These are phyloP conservation scores for Chrysogorgia sp. DNA, from an alignment of 92 coral and sea anemone genomes.

Conservation along the genomic window DNA sequence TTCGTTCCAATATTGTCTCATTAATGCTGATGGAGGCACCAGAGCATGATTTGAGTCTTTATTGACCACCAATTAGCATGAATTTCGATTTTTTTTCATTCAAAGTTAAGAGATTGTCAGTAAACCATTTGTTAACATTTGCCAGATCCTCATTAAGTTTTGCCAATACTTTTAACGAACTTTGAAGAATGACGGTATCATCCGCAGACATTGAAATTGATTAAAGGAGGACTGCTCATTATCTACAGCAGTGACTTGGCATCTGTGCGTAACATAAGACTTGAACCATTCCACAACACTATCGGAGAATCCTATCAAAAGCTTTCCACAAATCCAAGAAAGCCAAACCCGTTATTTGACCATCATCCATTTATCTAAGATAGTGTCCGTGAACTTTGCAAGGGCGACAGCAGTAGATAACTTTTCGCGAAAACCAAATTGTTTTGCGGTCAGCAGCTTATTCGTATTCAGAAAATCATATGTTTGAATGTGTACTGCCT, in stretches of 20 bases:
- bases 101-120: not conserved
- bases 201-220: not conserved
- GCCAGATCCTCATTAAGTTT: not conserved
- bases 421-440: conserved; percentile 44
- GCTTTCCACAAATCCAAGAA: too few relatives aligned
- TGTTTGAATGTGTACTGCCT: conserved; percentile 47
- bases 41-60: not conserved
- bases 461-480: conserved; percentile 42
- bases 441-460: conserved; percentile 23
- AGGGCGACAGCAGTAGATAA: conserved; percentile 25
- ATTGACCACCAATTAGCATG: conserved; percentile 3
- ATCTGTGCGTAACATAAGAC: not conserved
- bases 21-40: not conserved
- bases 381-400: not conserved
- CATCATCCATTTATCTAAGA: not conserved
- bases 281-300: not conserved
- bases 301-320: too few relatives aligned
- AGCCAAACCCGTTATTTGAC: not conserved
- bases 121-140: not conserved
- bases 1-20: not conserved
- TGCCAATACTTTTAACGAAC: not conserved
- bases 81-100: conserved; percentile 23
- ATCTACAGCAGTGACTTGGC: not conserved
- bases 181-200: not conserved
- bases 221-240: not conserved